Base-by-base conservation (phyloP, 2,797 vertebrate genomes). In the Notolepis coatsorum region DNA sequence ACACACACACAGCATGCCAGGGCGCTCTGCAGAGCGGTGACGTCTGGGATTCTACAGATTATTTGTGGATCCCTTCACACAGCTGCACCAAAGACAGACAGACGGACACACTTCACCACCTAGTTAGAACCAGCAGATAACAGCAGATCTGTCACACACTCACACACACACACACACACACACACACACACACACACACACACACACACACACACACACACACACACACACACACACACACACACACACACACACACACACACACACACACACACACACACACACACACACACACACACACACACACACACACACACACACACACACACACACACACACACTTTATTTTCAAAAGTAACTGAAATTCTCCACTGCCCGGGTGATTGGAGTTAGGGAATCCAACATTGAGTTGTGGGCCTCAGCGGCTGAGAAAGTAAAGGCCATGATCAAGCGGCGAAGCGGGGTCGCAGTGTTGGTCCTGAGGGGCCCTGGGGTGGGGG, bases 1-100 rank as follows among this genome's bases (percentile, higher is more conserved):
- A 27, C n/a, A 21, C 73, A 71, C 15, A 37, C 33, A 54, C 65
- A 65, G 71, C 75, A 81, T 81, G 60, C 59, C 69, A 71, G 55
- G n/a, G 64, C 73, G 52, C 57, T 69, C 63, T 50, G 48, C 58
- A 56, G 55, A 46, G 50, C 46, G 12, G 24, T 62, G 56, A 50
- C 65, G 65, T 47, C 58, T 53, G 63, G 77, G 67, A 85, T 84
- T 84, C 71, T 73, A 52, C 45, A 42, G 57, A 79, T 82, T 61
- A 55, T 75, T 81, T 73, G 68, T 71, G 73, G 81, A 85, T 84
- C 79, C 74, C 66, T n/a, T 76, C 73, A 65, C 67, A 69, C 73
- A 80, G 62, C 71, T 84, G 79, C 76, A 71, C 65, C 64, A 62
- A 65, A 72, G 71, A 58, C 65, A 74, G 51, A 53, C 71, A 73